Evolutionary conservation across 2,113 vertebrate genomes (phyloP), one percentile per base, ranked within the genome.

Genomic region (Tiliqua scincoides): DNA sequence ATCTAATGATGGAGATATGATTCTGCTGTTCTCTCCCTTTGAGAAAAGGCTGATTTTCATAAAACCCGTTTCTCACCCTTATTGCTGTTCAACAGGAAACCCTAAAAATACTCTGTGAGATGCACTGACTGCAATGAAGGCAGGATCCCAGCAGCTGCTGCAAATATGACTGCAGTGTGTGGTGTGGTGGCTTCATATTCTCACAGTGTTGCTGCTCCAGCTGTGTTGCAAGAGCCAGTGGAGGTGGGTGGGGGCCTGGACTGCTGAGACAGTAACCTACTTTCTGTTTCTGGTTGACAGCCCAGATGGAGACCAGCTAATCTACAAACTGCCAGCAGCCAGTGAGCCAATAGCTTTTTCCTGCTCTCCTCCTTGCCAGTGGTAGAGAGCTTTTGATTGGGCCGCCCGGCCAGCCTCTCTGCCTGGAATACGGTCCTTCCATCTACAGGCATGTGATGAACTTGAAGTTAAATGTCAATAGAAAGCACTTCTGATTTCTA

Each of bases 251-350:
- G 15, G 9, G 18, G 57, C 10, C 1, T 18, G 2, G 17, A 25
- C 62, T 77, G 63, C 74, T 84, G 86, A 79, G 86, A 79, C 86
- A 4, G 78, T 84, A 89, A 84, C 85, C 65, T 91, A 57, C 83
- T 93, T 90, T 91, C 82, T 27, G 3, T 35, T 89, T 77, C 88
- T 92, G 88, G 21, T 91, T 79, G 4, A 0, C 87, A 87, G 67
- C 85, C 67, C 76, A 79, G 84, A 89, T 75, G 81, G 61, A 67
- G 14, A 65, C 8, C 0, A 62, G 86, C 67, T 32, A 37, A 37
- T 48, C 74, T 40, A 15, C 63, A 14, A n/a, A 6, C 35, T 25
- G 79, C 62, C 72, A 67, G 85, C 40, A 12, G 54, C 15, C 61
- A 8, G 20, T 70, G 73, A 43, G 79, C 79, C 72, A 43, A 12